Evolutionary conservation across 2,113 vertebrate species (phyloP), one percentile per base, ranked within the genome.

Genomic region (Eolophus roseicapilla): DNA sequence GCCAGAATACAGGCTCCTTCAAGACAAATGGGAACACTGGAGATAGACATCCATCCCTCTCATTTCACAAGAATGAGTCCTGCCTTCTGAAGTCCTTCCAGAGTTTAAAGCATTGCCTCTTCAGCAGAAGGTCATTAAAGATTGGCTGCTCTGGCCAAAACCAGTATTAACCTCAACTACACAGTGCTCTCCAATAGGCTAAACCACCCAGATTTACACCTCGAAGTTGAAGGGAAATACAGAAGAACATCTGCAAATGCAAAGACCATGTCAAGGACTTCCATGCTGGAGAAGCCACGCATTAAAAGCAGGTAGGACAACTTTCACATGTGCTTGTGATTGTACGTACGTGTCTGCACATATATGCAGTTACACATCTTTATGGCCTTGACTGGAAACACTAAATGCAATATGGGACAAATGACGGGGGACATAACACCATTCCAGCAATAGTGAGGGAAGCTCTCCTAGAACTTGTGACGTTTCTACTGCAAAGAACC

Each of bases 351-450:
- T 2, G 17, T 27, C 37, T 18, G n/a, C 27, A 73, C 33, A 13
- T 8, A 1, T 3, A 6, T 2, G 37, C 44, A 43, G 37, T 29
- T 29, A 16, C 0, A 2, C 3, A 60, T 17, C 39, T 8, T 39
- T 43, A 74, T 31, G 49, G 41, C 60, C 74, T 53, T 11, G 21
- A 35, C 39, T 82, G 65, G 70, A 79, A 39, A 29, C 35, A 50
- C 20, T 5, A 55, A 35, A 35, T 8, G 41, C 23, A 35, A n/a
- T 2, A 25, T 3, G 8, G 33, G 27, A 35, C 28, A 67, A 29
- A 17, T 19, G 14, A 2, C 1, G 10, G n/a, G 65, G 73, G 29
- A 29, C 20, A 28, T 4, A 57, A 23, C 16, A 7, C 35, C 52
- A 47, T 9, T 13, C 33, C 19, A 39, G 12, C 29, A 87, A 25